Evolutionary conservation across 2,888 invertebrate species (phyloP).

Genomic region (Plemyria rubiginata): DNA sequence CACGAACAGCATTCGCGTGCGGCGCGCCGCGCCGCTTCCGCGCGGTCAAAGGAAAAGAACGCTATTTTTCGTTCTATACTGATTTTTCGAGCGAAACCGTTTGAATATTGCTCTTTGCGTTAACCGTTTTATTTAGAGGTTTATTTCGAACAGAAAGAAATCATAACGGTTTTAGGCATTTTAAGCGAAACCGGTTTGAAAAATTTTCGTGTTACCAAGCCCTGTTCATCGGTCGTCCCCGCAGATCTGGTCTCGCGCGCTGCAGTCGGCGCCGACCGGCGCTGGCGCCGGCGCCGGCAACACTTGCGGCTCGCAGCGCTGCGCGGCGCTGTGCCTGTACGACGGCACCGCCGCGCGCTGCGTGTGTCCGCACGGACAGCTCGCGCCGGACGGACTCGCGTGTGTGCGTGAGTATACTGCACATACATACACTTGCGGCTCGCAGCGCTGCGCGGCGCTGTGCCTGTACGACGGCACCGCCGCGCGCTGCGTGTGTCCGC

Average conservation of each 20-base stretch:
- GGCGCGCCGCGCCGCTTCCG: too few relatives aligned
- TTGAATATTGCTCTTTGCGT: too few relatives aligned
- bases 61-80: too few relatives aligned
- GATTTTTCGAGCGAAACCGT: too few relatives aligned
- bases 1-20: too few relatives aligned
- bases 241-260: conserved; percentile 32
- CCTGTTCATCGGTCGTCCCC: too few relatives aligned
- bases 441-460: conserved; percentile 88
- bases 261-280: conserved; percentile 53
- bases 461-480: conserved; percentile 89
- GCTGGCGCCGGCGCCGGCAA: conserved; percentile 46
- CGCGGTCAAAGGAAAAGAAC: too few relatives aligned
- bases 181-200: too few relatives aligned
- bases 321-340: conserved; percentile 91
- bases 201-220: too few relatives aligned
- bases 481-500: conserved; percentile 92
- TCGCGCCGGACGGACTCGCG: conserved; percentile 86
- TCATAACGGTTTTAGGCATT: too few relatives aligned
- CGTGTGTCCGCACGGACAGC: conserved; percentile 92
- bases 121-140: too few relatives aligned
- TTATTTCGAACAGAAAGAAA: too few relatives aligned
- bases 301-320: conserved; percentile 74
- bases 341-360: conserved; percentile 88
- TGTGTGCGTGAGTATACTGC: conserved; percentile 84
- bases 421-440: conserved; percentile 47